Base-by-base conservation (phyloP, 2,888 invertebrate species). In the Clitarchus hookeri region DNA sequence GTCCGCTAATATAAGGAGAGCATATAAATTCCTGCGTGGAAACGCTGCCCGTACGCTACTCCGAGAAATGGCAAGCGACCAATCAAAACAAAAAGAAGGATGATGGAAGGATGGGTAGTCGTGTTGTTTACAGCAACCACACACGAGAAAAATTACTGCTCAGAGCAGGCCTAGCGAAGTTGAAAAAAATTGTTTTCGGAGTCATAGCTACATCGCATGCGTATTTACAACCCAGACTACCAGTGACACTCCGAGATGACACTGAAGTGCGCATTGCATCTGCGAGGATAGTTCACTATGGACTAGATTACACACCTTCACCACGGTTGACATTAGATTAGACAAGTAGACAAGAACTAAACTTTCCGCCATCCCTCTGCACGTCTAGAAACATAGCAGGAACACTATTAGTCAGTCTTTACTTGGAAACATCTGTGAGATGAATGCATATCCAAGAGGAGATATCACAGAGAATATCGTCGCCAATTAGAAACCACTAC, bases 11-110 rank as follows among this genome's bases (percentile, higher is more conserved):
- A 65, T 19, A 65, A 6, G 16, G 11, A n/a, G 13, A n/a, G 65
- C 65, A n/a, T 65, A 65, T 65, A 65, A 23, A 12, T 65, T 6
- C 65, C 23, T 65, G 65, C 12, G 53, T 53, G 53, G 19, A 8
- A 53, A 16, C 53, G 53, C 19, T 12, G 53, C 53, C 53, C 12
- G 53, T 4, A 23, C 23, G 19, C 65, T 65, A 8, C 13, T 23
- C 65, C 19, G 65, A 65, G 65, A 65, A n/a, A 65, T 65, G 65
- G 65, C 65, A 65, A 65, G 65, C 65, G 19, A 65, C 65, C 65
- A 65, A 65, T 65, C 65, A 65, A 65, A 65, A 65, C 65, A 65
- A 1, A 36, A 36, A 36, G 8, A 65, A n/a, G 65, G 65, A 23
- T 8, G n/a, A n/a, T 11, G n/a, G 65, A n/a, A 19, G 65, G 65